These are phyloP conservation scores for Tetragnatha montana DNA, from an alignment of 2,888 invertebrate species.

Conservation along the genomic window DNA sequence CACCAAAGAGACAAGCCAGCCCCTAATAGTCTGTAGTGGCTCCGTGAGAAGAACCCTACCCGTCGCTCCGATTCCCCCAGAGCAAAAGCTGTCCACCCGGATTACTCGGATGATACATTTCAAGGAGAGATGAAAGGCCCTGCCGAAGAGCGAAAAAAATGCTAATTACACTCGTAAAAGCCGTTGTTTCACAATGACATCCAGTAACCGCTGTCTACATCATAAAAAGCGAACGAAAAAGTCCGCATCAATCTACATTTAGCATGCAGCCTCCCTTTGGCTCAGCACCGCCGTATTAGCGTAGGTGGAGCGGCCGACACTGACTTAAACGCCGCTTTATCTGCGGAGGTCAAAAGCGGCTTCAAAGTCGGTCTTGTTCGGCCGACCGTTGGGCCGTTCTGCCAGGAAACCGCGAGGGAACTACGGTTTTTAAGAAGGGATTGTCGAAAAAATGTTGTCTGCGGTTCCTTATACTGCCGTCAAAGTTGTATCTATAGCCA, in stretches of 20 bases:
- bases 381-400: background rate
- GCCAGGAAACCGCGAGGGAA: too few species aligned
- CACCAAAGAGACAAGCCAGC: too few species aligned
- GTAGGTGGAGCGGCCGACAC: constrained; percentile 50
- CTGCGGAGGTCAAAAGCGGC: background rate
- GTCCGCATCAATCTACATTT: constrained; percentile 60
- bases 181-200: constrained; percentile 47
- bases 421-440: too few species aligned
- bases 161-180: constrained; percentile 61
- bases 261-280: constrained; percentile 12
- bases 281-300: constrained; percentile 28
- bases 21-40: too few species aligned
- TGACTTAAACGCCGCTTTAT: constrained; percentile 42
- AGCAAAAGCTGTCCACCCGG: constrained; percentile 45
- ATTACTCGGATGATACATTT: constrained; percentile 46
- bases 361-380: constrained; percentile 36
- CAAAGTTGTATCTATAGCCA: too few species aligned
- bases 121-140: constrained; percentile 46
- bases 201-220: constrained; percentile 45
- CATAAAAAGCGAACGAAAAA: constrained; percentile 57
- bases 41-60: too few species aligned
- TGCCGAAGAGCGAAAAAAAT: constrained; percentile 51
- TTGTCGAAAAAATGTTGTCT: too few species aligned
- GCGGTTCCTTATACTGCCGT: too few species aligned
- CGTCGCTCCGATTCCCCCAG: constrained; percentile 4